phyloP scores from a whole-genome alignment of 2,797 vertebrate genomes.

The Coluber constrictor region DNA sequence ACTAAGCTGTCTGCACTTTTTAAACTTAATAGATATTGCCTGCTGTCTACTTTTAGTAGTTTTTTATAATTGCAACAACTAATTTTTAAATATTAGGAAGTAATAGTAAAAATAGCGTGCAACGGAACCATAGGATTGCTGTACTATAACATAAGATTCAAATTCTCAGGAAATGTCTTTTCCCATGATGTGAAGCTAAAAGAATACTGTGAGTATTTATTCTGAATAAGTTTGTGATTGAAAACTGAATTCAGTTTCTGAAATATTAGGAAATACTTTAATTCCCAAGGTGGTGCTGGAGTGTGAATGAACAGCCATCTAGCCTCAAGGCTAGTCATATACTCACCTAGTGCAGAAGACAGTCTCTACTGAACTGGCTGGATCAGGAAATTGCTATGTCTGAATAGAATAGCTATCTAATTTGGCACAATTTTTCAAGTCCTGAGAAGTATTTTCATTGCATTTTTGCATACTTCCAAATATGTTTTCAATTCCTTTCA shows the following conservation, averaged over 20 bases:
- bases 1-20: slow-evolving; percentile 43
- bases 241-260: not conserved
- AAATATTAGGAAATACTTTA: not conserved
- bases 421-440: not conserved
- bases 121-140: not conserved
- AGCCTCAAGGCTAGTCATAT: not conserved
- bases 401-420: not conserved
- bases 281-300: not conserved
- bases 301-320: not conserved
- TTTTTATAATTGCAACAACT: slow-evolving; percentile 38
- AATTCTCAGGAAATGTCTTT: slow-evolving; percentile 28
- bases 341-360: not conserved
- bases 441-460: not conserved
- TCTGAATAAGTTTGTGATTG: not conserved
- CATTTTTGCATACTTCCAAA: not conserved
- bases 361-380: not conserved
- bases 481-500: not conserved
- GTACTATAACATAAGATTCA: slow-evolving; percentile 12
- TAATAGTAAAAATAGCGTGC: not conserved
- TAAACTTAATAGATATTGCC: slow-evolving; percentile 29
- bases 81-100: slow-evolving; percentile 28
- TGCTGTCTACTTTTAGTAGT: slow-evolving; percentile 31
- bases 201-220: not conserved
- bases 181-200: not conserved
- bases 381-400: not conserved